Base-by-base conservation (phyloP, 1,140 invertebrate genomes). In the Laupala kohalensis region DNA sequence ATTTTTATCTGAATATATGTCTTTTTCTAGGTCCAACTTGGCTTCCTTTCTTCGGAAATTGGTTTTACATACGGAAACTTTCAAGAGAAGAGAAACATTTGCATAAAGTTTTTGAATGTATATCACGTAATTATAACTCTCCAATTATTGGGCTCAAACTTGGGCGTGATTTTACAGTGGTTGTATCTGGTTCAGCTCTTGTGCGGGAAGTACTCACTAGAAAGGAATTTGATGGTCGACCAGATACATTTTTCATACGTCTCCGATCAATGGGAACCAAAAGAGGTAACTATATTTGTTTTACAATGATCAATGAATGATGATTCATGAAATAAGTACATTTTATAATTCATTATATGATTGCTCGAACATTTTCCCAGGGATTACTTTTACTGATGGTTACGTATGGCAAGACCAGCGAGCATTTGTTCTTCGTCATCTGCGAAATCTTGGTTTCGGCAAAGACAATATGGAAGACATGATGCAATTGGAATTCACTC, bases 341-440 rank as follows among this genome's bases (percentile, higher is more conserved):
- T 27, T 25, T 66, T 27, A 68, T 3, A 19, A n/a, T 5, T 28
- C 24, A 6, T 27, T 28, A 5, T 68, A 68, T n/a, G 9, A 13
- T 66, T n/a, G 9, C 13, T 13, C 2, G 12, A 66, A 66, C 23
- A 3, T 24, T 66, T 76, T 72, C 29, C 24, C 64, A 87, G 86
- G 91, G 27, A 89, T 93, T 25, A 91, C 91, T 0, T 91, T 88
- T 78, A 87, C 87, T 1, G 91, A 94, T 72, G 92, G 92, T 0
- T 76, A 83, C 9, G 76, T 88, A 5, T 95, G 93, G 92, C 84
- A 82, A 67, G 87, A 90, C 74, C 89, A 94, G 74, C 83, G 92
- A 63, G 81, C 82, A 67, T 94, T 94, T 80, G 85, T 88, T 4
- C 77, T 92, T 64, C 86, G 86, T 72, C 86, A 89, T 71, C 82